Percentiles rank a stretch among this genome's conserved stretches.
phyloP scores from a whole-genome alignment of 2,797 vertebrate species.

The Oceanodroma leucorhoa region DNA sequence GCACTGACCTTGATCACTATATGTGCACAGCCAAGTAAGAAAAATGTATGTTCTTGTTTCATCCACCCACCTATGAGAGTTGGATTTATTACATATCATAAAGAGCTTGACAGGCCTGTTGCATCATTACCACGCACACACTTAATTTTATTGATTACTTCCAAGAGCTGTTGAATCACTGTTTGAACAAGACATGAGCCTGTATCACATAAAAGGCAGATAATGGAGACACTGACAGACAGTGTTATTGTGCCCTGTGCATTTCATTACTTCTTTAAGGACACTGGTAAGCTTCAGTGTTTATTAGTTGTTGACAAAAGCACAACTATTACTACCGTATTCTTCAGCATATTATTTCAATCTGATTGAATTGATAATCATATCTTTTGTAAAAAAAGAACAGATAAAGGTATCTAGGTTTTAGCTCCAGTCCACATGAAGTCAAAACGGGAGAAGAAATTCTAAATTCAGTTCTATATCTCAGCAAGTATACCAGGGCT shows the following conservation, averaged over 20 bases:
- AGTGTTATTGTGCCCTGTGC: not conserved
- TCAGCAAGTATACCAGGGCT: not conserved
- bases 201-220: not conserved
- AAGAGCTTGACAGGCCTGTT: not conserved
- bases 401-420: not conserved
- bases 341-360: not conserved
- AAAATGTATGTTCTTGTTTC: not conserved
- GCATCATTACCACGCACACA: not conserved
- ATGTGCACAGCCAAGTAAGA: not conserved
- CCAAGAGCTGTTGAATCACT: not conserved
- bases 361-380: not conserved
- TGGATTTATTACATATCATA: not conserved
- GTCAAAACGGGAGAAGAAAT: not conserved
- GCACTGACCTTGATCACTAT: not conserved
- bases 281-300: not conserved
- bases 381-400: not conserved
- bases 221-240: not conserved
- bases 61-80: not conserved
- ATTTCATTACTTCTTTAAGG: not conserved
- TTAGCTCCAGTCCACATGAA: not conserved
- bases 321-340: not conserved
- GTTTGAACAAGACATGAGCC: not conserved
- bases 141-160: conserved; percentile 32
- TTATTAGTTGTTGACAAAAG: not conserved
- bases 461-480: not conserved